A percentile compares a stretch with the other conserved stretches of the same genome.
Conservation (phyloP, 2,797 vertebrate genomes). For the Fratercula arctica region DNA sequence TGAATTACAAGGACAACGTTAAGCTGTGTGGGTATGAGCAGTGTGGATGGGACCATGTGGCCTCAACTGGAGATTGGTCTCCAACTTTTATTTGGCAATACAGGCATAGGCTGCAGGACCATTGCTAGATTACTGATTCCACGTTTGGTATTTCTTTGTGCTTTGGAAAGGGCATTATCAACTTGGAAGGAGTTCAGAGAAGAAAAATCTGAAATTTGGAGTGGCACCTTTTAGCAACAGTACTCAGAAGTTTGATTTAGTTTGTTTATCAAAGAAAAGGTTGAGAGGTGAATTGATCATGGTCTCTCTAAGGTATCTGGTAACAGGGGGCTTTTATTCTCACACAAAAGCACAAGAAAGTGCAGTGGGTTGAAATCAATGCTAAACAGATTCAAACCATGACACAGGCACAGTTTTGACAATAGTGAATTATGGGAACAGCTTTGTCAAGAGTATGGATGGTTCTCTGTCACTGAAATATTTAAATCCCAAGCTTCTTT, state of each 20-base stretch:
- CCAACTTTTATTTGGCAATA: not conserved
- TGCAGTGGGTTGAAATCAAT: not conserved
- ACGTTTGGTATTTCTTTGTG: not conserved
- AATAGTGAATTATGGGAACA: not conserved
- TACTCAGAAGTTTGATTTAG: not conserved
- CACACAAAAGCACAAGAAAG: not conserved
- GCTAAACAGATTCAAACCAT: not conserved
- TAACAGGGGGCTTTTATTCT: not conserved
- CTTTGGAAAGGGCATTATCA: not conserved
- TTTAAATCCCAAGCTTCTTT: not conserved
- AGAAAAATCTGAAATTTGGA: not conserved
- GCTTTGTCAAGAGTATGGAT: not conserved
- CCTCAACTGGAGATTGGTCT: not conserved
- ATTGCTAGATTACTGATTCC: not conserved
- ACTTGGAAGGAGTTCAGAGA: not conserved
- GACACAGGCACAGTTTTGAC: not conserved
- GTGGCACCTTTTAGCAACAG: not conserved
- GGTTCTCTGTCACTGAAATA: not conserved
- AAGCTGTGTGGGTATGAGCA: not conserved
- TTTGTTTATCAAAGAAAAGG: not conserved
- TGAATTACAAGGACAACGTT: not conserved
- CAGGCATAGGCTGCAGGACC: not conserved
- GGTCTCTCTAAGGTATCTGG: not conserved
- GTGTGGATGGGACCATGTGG: not conserved
- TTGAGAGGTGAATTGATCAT: not conserved